Percentiles rank a stretch among this genome's conserved stretches.
These are phyloP conservation scores for Bradypodion pumilum DNA, from an alignment of 2,797 vertebrate genomes.

Conservation along the genomic window DNA sequence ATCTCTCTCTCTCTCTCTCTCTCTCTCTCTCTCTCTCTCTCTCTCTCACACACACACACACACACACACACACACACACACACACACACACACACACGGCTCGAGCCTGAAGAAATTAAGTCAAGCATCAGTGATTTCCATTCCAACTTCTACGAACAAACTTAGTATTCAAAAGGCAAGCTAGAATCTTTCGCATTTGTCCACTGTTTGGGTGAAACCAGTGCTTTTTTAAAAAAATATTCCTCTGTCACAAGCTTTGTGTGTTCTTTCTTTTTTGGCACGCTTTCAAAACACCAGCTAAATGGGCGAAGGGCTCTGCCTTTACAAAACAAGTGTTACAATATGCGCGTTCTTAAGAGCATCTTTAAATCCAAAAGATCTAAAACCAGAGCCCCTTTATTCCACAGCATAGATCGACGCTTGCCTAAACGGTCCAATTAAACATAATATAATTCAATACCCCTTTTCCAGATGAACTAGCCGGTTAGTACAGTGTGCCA, in stretches of 20 bases:
- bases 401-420: not conserved
- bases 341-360: slow-evolving; percentile 4
- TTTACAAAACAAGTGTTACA: slow-evolving; percentile 35
- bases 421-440: slow-evolving; percentile 13
- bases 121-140: not conserved
- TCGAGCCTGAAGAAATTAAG: slow-evolving; percentile 20
- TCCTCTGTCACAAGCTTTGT: not conserved
- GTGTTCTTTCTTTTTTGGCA: not conserved
- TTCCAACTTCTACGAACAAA: slow-evolving; percentile 64
- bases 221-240: not conserved
- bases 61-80: too few relatives aligned
- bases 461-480: slow-evolving; percentile 41
- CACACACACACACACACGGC: too few relatives aligned
- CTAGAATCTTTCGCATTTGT: slow-evolving; percentile 13
- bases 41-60: too few relatives aligned
- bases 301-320: not conserved
- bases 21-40: too few relatives aligned
- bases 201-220: not conserved
- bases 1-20: too few relatives aligned
- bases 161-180: slow-evolving; percentile 42
- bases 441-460: not conserved
- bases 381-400: not conserved
- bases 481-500: not conserved
- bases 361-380: not conserved
- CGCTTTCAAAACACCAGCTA: slow-evolving; percentile 17